Evolutionary conservation across 2,888 invertebrate genomes (phyloP), one percentile per base, ranked within the genome.

Genomic region (Bellardia pandia): DNA sequence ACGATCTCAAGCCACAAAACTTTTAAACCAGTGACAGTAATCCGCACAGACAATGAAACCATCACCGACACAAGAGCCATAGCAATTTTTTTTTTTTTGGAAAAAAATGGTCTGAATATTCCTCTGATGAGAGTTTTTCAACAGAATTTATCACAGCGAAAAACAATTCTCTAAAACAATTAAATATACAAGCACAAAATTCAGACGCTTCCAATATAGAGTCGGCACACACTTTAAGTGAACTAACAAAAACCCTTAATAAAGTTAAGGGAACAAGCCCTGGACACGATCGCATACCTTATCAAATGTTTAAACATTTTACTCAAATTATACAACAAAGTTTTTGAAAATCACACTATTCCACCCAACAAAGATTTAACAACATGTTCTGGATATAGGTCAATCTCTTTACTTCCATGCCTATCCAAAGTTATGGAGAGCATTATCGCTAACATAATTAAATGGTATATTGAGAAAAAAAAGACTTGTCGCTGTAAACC

Each of bases 21-120:
- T 51, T 42, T 42, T 13, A 69, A 33, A 69, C 42, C 42, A 9
- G 42, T 42, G 42, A 42, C 42, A 33, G 33, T 33, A 23, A 14
- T 33, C 33, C 3, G 33, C 33, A 72, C 53, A n/a, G 48, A 40
- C 16, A 56, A 14, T 51, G 33, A 16, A 72, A 56, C 11, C n/a
- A n/a, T 53, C 7, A 51, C 71, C 14, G 48, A 48, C 40, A 7
- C 56, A 13, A 60, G 13, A 53, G 9, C 53, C 6, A 56, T 56
- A 9, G 51, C 71, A 9, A 71, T 30, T 11, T 30, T n/a, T 33
- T 9, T 72, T 72, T 40, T n/a, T n/a, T n/a, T n/a, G 56, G 40
- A 6, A 72, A 40, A 13, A n/a, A 72, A 6, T 72, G 56, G 71
- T 72, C 72, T 58, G 42, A 40, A 11, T 42, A 58, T 23, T 72